A percentile compares a stretch with the other conserved stretches of the same genome.
Conservation (phyloP, 2,113 vertebrate genomes). For the Charadrius vociferus region DNA sequence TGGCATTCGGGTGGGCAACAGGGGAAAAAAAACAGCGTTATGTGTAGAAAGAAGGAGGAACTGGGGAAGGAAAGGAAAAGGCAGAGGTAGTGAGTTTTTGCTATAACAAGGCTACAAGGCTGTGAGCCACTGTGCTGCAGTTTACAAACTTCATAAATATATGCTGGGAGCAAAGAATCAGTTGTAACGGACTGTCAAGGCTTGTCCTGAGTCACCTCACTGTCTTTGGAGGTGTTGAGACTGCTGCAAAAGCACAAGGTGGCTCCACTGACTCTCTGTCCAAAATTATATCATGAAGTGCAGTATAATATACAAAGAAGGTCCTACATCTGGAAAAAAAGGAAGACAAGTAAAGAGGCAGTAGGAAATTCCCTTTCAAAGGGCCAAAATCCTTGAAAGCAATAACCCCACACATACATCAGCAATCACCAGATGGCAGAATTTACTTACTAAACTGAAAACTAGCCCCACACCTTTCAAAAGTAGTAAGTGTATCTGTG, state of each 20-base stretch:
- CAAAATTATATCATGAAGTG: not conserved
- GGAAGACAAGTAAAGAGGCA: not conserved
- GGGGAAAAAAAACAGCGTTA: not conserved
- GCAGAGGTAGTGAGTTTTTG: not conserved
- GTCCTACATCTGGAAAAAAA: not conserved
- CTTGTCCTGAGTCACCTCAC: fast-evolving
- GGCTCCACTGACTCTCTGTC: not conserved
- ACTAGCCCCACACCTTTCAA: not conserved
- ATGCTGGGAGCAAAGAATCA: not conserved
- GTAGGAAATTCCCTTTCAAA: not conserved
- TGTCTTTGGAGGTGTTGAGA: not conserved
- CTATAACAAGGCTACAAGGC: not conserved
- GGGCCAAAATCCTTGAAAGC: not conserved
- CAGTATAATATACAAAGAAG: not conserved
- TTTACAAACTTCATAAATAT: not conserved
- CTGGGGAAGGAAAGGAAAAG: not conserved
- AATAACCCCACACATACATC: not conserved
- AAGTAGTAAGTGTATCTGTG: not conserved
- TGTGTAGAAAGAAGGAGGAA: not conserved
- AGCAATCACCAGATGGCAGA: constrained; percentile 2
- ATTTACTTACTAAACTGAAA: not conserved
- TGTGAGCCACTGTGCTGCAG: not conserved
- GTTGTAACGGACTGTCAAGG: not conserved
- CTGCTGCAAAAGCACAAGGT: not conserved
- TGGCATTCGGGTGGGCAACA: not conserved